Base-by-base conservation (phyloP, 1,140 invertebrate species). In the Lepidostoma basale region DNA sequence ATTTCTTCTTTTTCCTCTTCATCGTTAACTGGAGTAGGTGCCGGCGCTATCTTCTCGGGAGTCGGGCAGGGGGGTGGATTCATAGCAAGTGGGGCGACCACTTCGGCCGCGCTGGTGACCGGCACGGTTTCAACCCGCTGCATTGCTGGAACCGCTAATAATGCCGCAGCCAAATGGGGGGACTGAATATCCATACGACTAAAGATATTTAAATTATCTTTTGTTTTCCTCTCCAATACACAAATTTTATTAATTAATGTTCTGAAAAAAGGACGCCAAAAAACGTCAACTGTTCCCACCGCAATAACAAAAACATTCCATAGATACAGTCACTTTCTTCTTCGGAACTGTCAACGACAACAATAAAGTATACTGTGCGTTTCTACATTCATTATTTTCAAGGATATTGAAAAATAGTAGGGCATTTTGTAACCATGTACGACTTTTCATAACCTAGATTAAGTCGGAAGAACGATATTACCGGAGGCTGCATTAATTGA, bases 1-100 rank as follows among this genome's bases (percentile, higher is more conserved):
- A n/a, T 60, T 70, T 86, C 85, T 76, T 85, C 84, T 73, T 85
- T 85, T 36, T 83, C 83, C 74, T 83, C 84, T 70, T 82, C 83
- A 54, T 60, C 73, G 30, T 59, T 59, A 2, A 33, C 47, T 33
- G 63, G 47, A 56, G 49, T 10, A 10, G 16, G 3, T 26, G 23
- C 39, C 14, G 54, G 28, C 4, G 12, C 25, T 18, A 54, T 26
- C 18, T 59, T 67, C 10, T 67, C 64, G 3, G 40, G 64, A 22
- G 63, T 56, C 1, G 64, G 52, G 23, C 64, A 58, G 23, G 64
- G 40, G 4, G 52, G 52, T 14, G 64, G 52, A 33, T 59, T 59
- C 64, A 67, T 67, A 3, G 44, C 42, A 12, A 28, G 52, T 3
- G 33, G 20, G 6, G 59, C 58, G 33, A 36, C 33, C 2, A 52